Conservation (phyloP, 2,888 invertebrate genomes). For the Drosophila yooni region DNA sequence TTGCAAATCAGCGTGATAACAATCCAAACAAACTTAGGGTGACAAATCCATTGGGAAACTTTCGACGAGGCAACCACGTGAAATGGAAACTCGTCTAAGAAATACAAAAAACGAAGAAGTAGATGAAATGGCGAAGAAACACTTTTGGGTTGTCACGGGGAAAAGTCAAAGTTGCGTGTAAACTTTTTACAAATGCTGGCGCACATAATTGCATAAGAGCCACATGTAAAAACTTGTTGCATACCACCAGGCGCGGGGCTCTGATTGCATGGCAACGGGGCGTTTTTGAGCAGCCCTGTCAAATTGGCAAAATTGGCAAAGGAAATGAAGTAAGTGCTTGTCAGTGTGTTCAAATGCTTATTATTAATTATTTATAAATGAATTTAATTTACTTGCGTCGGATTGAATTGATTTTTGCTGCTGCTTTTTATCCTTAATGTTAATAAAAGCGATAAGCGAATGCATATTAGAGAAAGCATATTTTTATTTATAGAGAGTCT, state of each 20-base stretch:
- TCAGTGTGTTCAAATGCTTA: not conserved
- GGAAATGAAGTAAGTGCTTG: not conserved
- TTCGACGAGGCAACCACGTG: constrained; percentile 54
- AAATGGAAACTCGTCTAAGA: constrained; percentile 45
- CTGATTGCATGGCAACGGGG: constrained; percentile 47
- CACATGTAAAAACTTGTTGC: constrained; percentile 59
- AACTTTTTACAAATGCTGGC: constrained; percentile 52
- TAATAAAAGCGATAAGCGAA: too few relatives aligned
- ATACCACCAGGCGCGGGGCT: constrained; percentile 21
- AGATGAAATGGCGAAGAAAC: constrained; percentile 4
- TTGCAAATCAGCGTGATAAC: constrained; percentile 25
- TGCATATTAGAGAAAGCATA: not conserved
- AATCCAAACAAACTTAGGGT: constrained; percentile 50
- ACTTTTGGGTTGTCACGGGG: constrained; percentile 42
- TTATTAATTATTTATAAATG: not conserved
- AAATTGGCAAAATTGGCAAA: not conserved
- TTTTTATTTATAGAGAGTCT: too few relatives aligned
- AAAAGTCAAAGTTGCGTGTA: constrained; percentile 60
- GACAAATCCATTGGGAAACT: constrained; percentile 53
- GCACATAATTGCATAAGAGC: constrained; percentile 69
- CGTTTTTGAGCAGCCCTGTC: constrained; percentile 10
- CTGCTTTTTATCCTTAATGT: not conserved
- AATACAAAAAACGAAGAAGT: constrained; percentile 13
- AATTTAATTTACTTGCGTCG: not conserved
- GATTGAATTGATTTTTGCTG: not conserved